Percentiles rank a stretch among this genome's conserved stretches.
phyloP scores from a whole-genome alignment of 2,797 vertebrate genomes.

The Manis pentadactyla region DNA sequence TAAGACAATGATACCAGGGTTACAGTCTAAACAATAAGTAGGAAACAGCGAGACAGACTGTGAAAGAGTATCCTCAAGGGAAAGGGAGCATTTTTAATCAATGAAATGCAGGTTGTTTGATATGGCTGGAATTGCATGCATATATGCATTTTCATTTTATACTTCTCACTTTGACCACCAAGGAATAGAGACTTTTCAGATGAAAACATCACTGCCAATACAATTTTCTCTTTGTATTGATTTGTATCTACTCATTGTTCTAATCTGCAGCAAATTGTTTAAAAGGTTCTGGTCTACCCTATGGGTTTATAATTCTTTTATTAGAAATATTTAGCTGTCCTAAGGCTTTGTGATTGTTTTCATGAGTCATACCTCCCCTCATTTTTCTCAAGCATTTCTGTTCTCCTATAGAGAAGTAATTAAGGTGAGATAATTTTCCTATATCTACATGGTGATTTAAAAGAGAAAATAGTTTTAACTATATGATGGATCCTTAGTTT shows the following conservation, averaged over 20 bases:
- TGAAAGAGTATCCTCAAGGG: background rate
- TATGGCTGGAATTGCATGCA: background rate
- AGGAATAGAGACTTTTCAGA: background rate
- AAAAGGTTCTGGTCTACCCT: background rate
- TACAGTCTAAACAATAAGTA: background rate
- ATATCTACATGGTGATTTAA: background rate
- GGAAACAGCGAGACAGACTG: background rate
- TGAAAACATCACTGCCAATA: background rate
- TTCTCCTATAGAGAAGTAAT: background rate
- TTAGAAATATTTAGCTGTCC: background rate
- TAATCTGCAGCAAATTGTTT: background rate
- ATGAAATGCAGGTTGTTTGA: background rate
- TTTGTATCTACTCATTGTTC: background rate
- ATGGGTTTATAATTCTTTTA: background rate
- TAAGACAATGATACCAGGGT: background rate
- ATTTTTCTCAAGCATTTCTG: background rate
- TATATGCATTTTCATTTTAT: background rate
- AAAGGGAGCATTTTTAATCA: background rate
- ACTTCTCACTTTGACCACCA: background rate
- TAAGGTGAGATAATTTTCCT: background rate
- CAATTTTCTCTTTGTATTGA: background rate
- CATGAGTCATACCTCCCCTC: background rate
- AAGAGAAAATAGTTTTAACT: slow-evolving; percentile 39
- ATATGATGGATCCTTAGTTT: background rate
- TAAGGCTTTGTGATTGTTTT: background rate